These are phyloP conservation scores for Diarsia mendica DNA, from an alignment of 2,888 invertebrate species.

Conservation along the genomic window DNA sequence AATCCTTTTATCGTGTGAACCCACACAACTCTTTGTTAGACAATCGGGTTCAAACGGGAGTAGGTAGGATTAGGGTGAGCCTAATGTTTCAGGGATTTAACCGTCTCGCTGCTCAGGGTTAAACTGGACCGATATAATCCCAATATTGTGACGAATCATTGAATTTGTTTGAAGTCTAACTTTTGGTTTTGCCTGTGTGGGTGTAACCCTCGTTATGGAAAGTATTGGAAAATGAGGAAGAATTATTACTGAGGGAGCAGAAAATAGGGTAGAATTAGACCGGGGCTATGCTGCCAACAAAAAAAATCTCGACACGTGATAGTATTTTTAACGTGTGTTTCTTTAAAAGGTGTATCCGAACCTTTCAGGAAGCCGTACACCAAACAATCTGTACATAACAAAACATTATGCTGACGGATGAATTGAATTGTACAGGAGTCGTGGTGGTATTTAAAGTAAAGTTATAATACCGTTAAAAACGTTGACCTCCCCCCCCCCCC, in stretches of 20 bases:
- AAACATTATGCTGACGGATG: too few relatives aligned
- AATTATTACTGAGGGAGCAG: background rate
- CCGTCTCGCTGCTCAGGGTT: constrained; percentile 54
- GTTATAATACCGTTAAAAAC: too few relatives aligned
- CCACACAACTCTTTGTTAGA: constrained; percentile 80
- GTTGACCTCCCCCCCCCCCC: too few relatives aligned
- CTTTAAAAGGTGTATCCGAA: too few relatives aligned
- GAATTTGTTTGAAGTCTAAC: constrained; percentile 53
- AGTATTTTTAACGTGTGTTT: background rate
- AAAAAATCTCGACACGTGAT: background rate
- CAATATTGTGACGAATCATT: constrained; percentile 72
- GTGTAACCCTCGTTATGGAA: background rate
- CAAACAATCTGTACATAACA: too few relatives aligned
- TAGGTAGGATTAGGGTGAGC: constrained; percentile 76
- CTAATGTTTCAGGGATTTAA: constrained; percentile 73
- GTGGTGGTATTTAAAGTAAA: too few relatives aligned
- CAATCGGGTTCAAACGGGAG: constrained; percentile 71
- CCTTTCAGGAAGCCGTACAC: too few relatives aligned
- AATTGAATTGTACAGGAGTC: too few relatives aligned
- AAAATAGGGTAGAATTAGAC: background rate
- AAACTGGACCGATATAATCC: constrained; percentile 57
- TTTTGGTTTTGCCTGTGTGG: constrained; percentile 20
- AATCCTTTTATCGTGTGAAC: constrained; percentile 85
- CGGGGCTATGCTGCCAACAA: background rate
- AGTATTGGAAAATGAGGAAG: background rate